Evolutionary conservation across 2,113 vertebrate species (phyloP), one percentile per base, ranked within the genome.

Genomic region (Salvelinus sp.): DNA sequence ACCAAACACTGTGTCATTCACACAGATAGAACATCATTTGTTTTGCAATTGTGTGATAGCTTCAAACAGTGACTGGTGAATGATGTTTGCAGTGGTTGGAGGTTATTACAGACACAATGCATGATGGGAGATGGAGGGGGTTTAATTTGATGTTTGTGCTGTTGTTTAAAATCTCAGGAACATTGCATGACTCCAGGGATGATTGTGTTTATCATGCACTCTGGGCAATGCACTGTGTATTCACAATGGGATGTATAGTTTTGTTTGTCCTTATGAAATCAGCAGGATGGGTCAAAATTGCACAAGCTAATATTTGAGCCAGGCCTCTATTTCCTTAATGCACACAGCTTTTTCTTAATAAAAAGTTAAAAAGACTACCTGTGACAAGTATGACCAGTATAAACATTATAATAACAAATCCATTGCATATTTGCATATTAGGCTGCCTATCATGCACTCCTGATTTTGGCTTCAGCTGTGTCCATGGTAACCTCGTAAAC

Each of bases 1-100:
- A 83, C 79, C 79, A 89, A 86, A 87, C 80, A 87, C 80, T 73
- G 83, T 85, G 85, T 87, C 86, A 87, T 82, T 80, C 80, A 82
- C 78, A 82, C 76, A 87, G 80, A 85, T 75, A 82, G 76, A 74
- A 82, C 79, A 77, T 83, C 57, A 87, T 89, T 82, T 86, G 83
- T 89, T 87, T 84, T 75, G 76, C 83, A 79, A 79, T 84, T 76
- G 70, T 63, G 70, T 77, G 83, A 87, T 84, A 27, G 88, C 83
- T 83, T 57, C 70, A 78, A 87, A 87, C 74, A 74, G 73, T 60
- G 69, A 80, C 65, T 80, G 73, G 28, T 78, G 75, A 81, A 78
- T 79, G 77, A 86, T 86, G 86, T 71, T 78, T 76, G 27, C 57
- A 75, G 30, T 65, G 25, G 38, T 18, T 27, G 47, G 33, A 63